Evolutionary conservation across 2,797 vertebrate genomes (phyloP), one percentile per base, ranked within the genome.

Genomic region (Micropoecilia bifurca): DNA sequence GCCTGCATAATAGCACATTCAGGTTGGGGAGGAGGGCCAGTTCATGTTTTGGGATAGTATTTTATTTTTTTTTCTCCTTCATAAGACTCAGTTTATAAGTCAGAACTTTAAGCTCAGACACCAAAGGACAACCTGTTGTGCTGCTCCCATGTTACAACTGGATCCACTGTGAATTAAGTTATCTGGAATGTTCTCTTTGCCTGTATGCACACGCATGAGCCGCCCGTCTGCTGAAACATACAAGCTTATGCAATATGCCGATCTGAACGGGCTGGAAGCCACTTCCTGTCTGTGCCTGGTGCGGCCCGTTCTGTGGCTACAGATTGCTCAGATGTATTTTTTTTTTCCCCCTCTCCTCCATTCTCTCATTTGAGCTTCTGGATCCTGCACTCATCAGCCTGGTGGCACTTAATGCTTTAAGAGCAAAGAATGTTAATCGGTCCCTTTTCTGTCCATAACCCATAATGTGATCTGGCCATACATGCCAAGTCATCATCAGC

Each of bases 101-200:
- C 80, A 45, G 78, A 92, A 90, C 83, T 92, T 82, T 85, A 90
- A 95, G 93, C 94, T 96, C 92, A 85, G 87, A 96, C 95, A 96
- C 96, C 96, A 97, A 96, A 97, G 96, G 96, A 95, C 94, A 92
- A 95, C 91, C 93, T 93, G 90, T 93, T 91, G 92, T 95, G 96
- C 95, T 96, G 96, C 95, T 96, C 95, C 90, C 93, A 93, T 77
- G 78, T 95, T 95, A 94, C 94, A 96, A 94, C 95, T 96, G 94
- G 94, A 95, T 95, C 95, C 95, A 96, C 96, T 96, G 96, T 96
- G 96, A 96, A 96, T 96, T 94, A 92, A 93, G 87, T 91, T 94
- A 93, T 94, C 93, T 92, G 92, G 93, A 95, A 95, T 92, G 91
- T 93, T 95, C 89, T 94, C 57, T 93, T 83, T 89, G 90, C 90